Percentiles rank a stretch among this genome's conserved stretches.
Conservation (phyloP, 2,888 invertebrate species). For the Hydriomena furcata region DNA sequence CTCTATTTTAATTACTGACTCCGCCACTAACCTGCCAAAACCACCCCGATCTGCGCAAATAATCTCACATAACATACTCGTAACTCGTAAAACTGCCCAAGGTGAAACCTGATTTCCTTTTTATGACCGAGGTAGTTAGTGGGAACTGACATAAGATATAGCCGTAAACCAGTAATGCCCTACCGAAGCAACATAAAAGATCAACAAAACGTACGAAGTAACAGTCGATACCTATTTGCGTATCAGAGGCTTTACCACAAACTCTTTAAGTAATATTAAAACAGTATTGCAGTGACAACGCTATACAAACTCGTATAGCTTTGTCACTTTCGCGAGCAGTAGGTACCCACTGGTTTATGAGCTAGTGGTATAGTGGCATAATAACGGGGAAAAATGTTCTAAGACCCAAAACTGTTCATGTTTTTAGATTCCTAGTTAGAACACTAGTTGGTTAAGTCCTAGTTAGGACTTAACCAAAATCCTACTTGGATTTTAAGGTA, state of each 20-base stretch:
- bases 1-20: neutral
- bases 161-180: conserved; percentile 24
- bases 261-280: no score
- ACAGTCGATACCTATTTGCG: neutral
- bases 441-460: no score
- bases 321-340: no score
- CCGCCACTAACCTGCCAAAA: neutral
- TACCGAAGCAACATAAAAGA: conserved; percentile 26
- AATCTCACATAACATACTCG: conserved; percentile 24
- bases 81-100: conserved; percentile 28
- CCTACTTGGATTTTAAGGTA: no score
- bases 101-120: conserved; percentile 28
- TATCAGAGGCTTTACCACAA: neutral
- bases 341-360: no score
- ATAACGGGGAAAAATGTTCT: no score
- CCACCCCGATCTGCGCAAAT: conserved; percentile 5
- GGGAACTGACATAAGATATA: conserved; percentile 25
- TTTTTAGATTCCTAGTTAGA: no score
- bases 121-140: conserved; percentile 29
- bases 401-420: no score
- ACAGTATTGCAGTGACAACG: no score
- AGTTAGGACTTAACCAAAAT: no score
- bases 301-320: no score
- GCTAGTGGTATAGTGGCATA: no score
- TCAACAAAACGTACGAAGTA: conserved; percentile 24